Conservation (phyloP, 2,797 vertebrate species). For the Sternarchorhynchus goeldii region DNA sequence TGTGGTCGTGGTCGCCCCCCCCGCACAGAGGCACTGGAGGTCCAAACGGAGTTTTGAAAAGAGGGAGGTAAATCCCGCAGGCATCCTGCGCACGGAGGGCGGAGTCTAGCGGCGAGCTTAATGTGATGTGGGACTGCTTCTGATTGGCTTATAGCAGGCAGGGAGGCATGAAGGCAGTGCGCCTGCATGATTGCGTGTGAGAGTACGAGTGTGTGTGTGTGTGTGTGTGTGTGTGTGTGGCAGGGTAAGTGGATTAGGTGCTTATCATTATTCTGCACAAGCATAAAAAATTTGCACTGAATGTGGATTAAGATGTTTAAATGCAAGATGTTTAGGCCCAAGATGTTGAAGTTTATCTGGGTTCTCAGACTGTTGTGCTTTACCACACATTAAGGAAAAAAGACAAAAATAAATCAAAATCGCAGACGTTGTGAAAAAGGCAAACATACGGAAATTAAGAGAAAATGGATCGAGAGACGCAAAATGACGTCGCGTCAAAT, state of each 20-base stretch:
- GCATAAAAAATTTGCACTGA: constrained; percentile 22
- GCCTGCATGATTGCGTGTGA: neutral
- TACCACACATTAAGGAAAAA: neutral
- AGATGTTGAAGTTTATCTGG: constrained; percentile 2
- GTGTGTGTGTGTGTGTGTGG: constrained; percentile 11
- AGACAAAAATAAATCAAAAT: neutral
- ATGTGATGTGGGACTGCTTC: constrained; percentile 46
- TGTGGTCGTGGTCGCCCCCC: constrained; percentile 45
- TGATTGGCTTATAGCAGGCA: constrained; percentile 39
- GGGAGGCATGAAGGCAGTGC: constrained; percentile 31
- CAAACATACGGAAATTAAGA: neutral
- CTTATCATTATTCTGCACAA: constrained; percentile 47
- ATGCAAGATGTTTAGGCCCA: constrained; percentile 14
- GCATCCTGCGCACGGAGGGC: constrained; percentile 46
- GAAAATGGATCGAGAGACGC: neutral
- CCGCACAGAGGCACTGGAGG: constrained; percentile 49
- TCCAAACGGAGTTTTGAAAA: constrained; percentile 53
- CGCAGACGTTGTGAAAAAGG: neutral
- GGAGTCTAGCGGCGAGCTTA: constrained; percentile 57
- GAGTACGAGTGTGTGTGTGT: constrained; percentile 14
- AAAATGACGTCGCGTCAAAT: neutral
- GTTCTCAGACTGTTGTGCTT: neutral
- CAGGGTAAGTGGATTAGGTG: constrained; percentile 44
- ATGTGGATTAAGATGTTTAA: constrained; percentile 17
- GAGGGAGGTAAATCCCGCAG: constrained; percentile 54